Evolutionary conservation across 2,797 vertebrate species (phyloP), one percentile per base, ranked within the genome.

Genomic region (Amazonetta brasiliensis): DNA sequence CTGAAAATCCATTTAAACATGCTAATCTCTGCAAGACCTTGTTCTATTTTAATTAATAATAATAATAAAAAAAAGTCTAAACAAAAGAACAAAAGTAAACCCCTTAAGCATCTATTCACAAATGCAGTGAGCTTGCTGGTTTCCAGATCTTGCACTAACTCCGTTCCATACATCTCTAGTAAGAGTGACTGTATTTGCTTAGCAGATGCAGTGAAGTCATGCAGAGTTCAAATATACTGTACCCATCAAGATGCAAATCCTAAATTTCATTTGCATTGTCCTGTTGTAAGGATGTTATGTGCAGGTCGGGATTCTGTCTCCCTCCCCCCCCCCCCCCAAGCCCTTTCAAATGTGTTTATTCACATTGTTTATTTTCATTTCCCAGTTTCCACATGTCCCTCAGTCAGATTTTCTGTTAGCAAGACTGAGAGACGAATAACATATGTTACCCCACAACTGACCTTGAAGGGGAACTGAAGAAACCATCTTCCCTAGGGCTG

Each of bases 401-500:
- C 90, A 84, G 94, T 92, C 93, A 95, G 95, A 87, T 95, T 95
- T 82, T 95, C 92, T 96, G 90, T 90, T 90, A 92, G 90, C 92
- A 84, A 89, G 93, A 35, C 92, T 68, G 91, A 88, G 90, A 96
- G 95, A 97, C 83, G 6, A 80, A 71, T 95, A 97, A 97, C 96
- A 97, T 82, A 92, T 96, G 97, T 97, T 97, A 97, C 90, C 95
- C 95, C 93, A 84, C 63, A 60, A 94, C 72, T 97, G 96, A 97
- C 97, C 97, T 97, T 91, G 91, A 84, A 95, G 75, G 88, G 83
- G 95, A 95, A 87, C 96, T 86, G 90, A 89, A 94, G 92, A 81
- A 96, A 92, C 79, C 81, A 25, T 90, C 94, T 91, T 92, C 96
- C 96, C 87, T 52, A 80, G 91, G 97, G 97, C 86, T 88, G 91